Base-by-base conservation (phyloP, 2,888 invertebrate species). In the Dioctria rufipes region DNA sequence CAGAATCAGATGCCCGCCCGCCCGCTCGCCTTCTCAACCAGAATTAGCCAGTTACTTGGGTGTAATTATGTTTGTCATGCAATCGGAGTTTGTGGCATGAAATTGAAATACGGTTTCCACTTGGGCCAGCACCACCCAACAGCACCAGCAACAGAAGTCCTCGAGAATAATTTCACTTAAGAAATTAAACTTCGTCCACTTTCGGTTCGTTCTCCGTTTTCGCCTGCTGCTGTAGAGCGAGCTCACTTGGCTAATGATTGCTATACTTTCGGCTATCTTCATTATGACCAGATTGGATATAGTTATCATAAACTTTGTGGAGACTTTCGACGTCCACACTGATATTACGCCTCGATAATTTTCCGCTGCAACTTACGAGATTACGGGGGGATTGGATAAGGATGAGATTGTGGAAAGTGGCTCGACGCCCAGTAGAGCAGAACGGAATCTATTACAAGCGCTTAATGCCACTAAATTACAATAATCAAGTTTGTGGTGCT, bases 401-500 rank as follows among this genome's bases (percentile, higher is more conserved):
- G 40, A 37, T 13, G 39, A 11, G 51, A 42, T 42, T 9, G 40
- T 42, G 65, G 2, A 49, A 49, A 49, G 25, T 25, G 25, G 25
- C 25, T 25, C 25, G 25, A 25, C 25, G 25, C 25, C 25, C 25
- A 0, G 25, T 49, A 2, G 5, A 11, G n/a, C 8, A 13, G 65
- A 65, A n/a, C 71, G 43, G 6, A 58, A 46, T 60, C 80, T 61
- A 80, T 80, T 66, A 73, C 42, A 66, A n/a, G 49, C 54, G 58
- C 73, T 81, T 81, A 79, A 73, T 81, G 73, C 73, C 66, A 66
- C 82, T 82, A 84, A 84, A 84, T 84, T 84, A 83, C 83, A 83
- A 83, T 83, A 83, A 84, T 84, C 84, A 82, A 83, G 83, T 83
- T 83, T 83, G 83, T 83, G 83, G 84, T 83, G 84, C 83, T 84